phyloP scores from a whole-genome alignment of 2,888 invertebrate genomes.

The Athalia cordata region DNA sequence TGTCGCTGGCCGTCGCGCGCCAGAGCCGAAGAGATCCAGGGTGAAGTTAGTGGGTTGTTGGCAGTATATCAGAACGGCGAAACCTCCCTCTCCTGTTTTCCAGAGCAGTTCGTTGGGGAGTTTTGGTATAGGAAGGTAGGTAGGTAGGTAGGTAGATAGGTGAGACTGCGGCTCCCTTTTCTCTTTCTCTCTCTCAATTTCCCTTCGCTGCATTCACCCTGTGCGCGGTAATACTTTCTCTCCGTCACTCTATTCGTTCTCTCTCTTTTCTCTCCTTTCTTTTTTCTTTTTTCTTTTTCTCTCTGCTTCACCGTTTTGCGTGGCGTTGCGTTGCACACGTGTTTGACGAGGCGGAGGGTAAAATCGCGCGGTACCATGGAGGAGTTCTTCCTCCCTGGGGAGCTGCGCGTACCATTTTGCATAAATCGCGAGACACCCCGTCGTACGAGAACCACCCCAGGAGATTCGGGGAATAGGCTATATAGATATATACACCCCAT shows the following conservation, averaged over 20 bases:
- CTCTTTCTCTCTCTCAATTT: conserved; percentile 49
- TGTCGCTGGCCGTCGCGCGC: conserved; percentile 46
- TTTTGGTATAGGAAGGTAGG: conserved; percentile 41
- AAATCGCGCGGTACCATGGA: conserved; percentile 45
- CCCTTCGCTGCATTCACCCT: background rate
- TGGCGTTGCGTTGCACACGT: conserved; percentile 37
- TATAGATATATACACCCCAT: background rate
- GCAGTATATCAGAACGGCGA: conserved; percentile 54
- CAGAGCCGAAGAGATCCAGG: conserved; percentile 48
- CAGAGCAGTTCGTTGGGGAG: conserved; percentile 55
- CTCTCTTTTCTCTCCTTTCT: too few relatives aligned
- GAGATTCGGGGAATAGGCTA: conserved; percentile 66
- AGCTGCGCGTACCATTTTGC: conserved; percentile 72
- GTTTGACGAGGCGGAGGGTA: conserved; percentile 39
- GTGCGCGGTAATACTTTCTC: background rate
- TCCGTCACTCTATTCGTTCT: background rate
- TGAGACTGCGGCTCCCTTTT: conserved; percentile 50
- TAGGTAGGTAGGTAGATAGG: conserved; percentile 63
- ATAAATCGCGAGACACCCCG: conserved; percentile 72
- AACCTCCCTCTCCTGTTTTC: conserved; percentile 39
- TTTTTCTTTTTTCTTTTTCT: background rate
- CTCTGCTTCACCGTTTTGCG: conserved; percentile 13
- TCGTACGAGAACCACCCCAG: conserved; percentile 64
- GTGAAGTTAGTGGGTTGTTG: conserved; percentile 51
- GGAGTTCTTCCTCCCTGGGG: conserved; percentile 64